Conservation (phyloP, 2,797 vertebrate genomes). For the Xenentodon cancila region DNA sequence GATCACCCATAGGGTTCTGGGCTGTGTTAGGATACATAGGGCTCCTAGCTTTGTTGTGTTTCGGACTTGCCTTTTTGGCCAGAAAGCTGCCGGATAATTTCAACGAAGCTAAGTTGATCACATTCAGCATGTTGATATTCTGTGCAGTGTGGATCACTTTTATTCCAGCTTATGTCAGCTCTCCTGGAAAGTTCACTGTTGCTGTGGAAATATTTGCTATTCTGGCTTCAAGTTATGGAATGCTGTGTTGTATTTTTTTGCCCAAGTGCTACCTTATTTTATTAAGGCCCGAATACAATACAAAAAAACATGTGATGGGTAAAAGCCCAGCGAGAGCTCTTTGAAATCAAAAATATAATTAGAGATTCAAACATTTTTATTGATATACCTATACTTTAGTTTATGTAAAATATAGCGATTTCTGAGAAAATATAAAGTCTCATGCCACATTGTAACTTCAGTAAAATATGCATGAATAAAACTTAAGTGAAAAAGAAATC, state of each 20-base stretch:
- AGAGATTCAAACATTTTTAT: too few species aligned
- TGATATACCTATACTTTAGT: too few species aligned
- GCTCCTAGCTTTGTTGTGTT: slow-evolving; percentile 76
- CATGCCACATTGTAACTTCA: too few species aligned
- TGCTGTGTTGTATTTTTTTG: slow-evolving; percentile 81
- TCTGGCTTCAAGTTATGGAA: slow-evolving; percentile 79
- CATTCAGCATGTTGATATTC: slow-evolving; percentile 84
- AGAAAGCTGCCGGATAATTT: slow-evolving; percentile 80
- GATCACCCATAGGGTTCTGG: slow-evolving; percentile 78
- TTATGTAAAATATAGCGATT: too few species aligned
- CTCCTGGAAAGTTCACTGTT: slow-evolving; percentile 83
- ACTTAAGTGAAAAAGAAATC: too few species aligned
- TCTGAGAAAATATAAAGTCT: too few species aligned
- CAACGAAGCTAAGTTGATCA: slow-evolving; percentile 81
- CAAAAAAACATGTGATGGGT: slow-evolving; percentile 78
- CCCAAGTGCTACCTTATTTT: slow-evolving; percentile 83
- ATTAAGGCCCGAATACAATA: slow-evolving; percentile 79
- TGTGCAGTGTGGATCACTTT: slow-evolving; percentile 83
- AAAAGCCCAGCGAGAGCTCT: slow-evolving; percentile 56
- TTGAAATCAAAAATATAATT: slow-evolving; percentile 23
- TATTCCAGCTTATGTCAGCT: slow-evolving; percentile 82
- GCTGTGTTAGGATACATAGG: slow-evolving; percentile 80
- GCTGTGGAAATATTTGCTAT: slow-evolving; percentile 85
- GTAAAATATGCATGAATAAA: too few species aligned
- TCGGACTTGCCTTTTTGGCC: slow-evolving; percentile 78